Base-by-base conservation (phyloP, 92 coral and sea anemone species). In the Chrysogorgia sp. region DNA sequence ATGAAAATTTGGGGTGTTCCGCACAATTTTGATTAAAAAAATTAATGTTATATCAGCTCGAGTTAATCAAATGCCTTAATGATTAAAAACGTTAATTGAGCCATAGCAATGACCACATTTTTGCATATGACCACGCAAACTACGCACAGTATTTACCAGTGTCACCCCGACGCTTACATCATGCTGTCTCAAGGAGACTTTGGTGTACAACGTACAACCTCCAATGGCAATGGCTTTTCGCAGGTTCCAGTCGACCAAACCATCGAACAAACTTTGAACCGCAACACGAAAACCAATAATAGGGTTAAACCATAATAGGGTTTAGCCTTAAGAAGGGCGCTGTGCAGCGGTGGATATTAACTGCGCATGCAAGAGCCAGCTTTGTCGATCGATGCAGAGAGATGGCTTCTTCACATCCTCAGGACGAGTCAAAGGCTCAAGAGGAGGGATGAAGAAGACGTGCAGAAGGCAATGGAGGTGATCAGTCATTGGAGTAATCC, bases 281-380 rank as follows among this genome's bases (percentile, higher is more conserved):
- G 84, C 43, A 89, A 72, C 79, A 86, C 90, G 3, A 89, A 86
- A 56, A 86, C 90, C 19, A n/a, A n/a, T n/a, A n/a, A n/a, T n/a
- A 86, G 75, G 88, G 88, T 10, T n/a, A n/a, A n/a, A 88, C 90
- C 9, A 89, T 89, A 12, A 64, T 89, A 24, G 92, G 90, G 22
- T 89, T 86, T 41, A 82, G 88, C 35, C 82, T 89, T 9, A 71
- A 53, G 40, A 86, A 79, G 75, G 67, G 41, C 62, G 88, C 88
- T 52, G 94, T 86, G 17, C 88, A 86, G 43, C 80, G 89, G n/a
- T 89, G 93, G 86, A 71, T 79, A 33, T 20, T 86, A 10, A 89
- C 93, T 14, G 88, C 90, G 10, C 93, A 89, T 47, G 48, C 90
- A 74, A 43, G 88, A 13, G 88, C 93, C 45, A 69, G 69, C 21